These are phyloP conservation scores for Aproaerema taeniolella DNA, from an alignment of 2,888 invertebrate species.

Conservation along the genomic window DNA sequence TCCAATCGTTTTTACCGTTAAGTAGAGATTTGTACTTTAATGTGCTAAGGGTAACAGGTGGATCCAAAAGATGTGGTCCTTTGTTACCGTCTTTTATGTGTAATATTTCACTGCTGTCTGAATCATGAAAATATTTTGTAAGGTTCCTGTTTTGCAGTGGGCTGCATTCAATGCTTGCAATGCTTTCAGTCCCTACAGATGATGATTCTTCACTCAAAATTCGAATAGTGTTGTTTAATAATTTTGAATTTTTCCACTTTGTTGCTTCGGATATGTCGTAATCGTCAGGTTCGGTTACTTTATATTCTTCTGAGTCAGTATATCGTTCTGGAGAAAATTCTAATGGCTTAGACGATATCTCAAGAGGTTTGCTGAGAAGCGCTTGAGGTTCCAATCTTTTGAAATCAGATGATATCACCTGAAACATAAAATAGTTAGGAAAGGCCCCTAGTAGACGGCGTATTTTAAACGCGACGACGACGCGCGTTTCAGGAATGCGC, in stretches of 20 bases:
- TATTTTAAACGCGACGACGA: too few relatives aligned
- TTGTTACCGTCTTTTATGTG: slow-evolving; percentile 24
- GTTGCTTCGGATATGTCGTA: slow-evolving; percentile 72
- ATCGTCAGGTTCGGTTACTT: slow-evolving; percentile 77
- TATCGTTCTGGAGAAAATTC: slow-evolving; percentile 48
- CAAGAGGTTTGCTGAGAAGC: slow-evolving; percentile 49
- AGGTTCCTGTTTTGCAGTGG: slow-evolving; percentile 42
- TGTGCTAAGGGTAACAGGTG: slow-evolving; percentile 55
- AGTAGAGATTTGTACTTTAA: slow-evolving; percentile 63
- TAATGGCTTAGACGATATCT: slow-evolving; percentile 64
- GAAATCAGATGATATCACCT: slow-evolving; percentile 68
- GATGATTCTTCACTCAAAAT: slow-evolving; percentile 79
- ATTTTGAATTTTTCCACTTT: slow-evolving; percentile 81
- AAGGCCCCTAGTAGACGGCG: too few relatives aligned
- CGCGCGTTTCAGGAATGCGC: too few relatives aligned
- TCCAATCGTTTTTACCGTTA: slow-evolving; percentile 79
- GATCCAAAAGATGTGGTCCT: slow-evolving; percentile 55
- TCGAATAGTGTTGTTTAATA: slow-evolving; percentile 79
- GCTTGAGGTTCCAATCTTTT: slow-evolving; percentile 49
- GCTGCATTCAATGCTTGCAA: slow-evolving; percentile 64
- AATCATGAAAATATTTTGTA: slow-evolving; percentile 56
- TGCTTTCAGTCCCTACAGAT: slow-evolving; percentile 64
- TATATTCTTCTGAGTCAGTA: slow-evolving; percentile 53
- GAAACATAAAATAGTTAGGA: slow-evolving; percentile 25
- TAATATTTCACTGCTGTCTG: slow-evolving; percentile 46